Conservation (phyloP, 2,113 vertebrate genomes). For the Myotis lucifugus region DNA sequence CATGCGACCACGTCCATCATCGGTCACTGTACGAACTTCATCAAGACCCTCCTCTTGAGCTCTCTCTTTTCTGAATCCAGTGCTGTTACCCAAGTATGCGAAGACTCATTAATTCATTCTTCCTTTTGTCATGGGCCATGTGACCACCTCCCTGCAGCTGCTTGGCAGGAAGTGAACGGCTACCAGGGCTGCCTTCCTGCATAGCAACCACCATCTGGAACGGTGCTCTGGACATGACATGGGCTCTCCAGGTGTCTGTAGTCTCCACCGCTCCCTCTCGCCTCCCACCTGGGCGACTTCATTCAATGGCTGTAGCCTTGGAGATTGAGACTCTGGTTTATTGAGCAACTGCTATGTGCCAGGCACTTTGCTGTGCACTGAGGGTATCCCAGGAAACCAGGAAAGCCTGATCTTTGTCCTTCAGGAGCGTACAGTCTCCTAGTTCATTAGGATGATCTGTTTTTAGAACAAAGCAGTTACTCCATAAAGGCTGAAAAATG, state of each 20-base stretch:
- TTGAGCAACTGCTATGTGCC: background rate
- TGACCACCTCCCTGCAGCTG: background rate
- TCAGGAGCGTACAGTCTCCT: background rate
- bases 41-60: background rate
- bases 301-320: background rate
- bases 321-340: background rate
- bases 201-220: background rate
- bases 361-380: background rate
- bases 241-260: background rate
- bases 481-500: background rate
- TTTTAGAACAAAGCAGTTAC: background rate
- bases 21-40: background rate
- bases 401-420: background rate
- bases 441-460: background rate
- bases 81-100: background rate
- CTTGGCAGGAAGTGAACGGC: background rate
- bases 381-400: background rate
- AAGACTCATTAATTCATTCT: background rate
- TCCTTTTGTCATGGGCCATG: background rate
- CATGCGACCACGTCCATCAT: background rate
- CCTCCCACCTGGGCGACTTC: background rate
- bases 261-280: background rate
- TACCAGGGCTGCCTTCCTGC: background rate
- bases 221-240: background rate
- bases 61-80: background rate